Base-by-base conservation (phyloP, 2,797 vertebrate species). In the Danio aesculapii region DNA sequence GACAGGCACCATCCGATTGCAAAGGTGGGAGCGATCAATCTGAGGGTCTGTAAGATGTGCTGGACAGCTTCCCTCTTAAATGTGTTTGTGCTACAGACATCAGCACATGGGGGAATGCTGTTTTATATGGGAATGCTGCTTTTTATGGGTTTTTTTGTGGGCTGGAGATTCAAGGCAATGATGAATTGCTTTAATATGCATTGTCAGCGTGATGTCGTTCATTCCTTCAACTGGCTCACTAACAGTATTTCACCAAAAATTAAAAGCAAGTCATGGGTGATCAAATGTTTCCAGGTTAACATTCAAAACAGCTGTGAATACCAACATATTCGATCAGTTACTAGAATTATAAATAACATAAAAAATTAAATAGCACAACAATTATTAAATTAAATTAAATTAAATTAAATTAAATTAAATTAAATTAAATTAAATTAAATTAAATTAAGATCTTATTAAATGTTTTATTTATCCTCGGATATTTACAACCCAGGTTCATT, bases 1-100 rank as follows among this genome's bases (percentile, higher is more conserved):
- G 50, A 10, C 16, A 76, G 50, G 47, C 19, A 64, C 77, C 74
- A 41, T 75, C 77, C 70, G 39, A 86, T 86, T 82, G 59, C 12
- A 53, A 80, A 86, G 50, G 85, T 44, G 83, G 63, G 79, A 81
- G 16, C 77, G 83, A 89, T 88, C 84, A 84, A 88, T 75, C 72
- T 74, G 50, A 76, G 64, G 64, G 17, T 62, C 43, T 66, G 57
- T 46, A n/a, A 75, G 14, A 73, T 1, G 55, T 6, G 66, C 0
- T 62, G 59, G 66, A 75, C 75, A 39, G 55, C 49, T 41, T 64
- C 68, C 47, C 41, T 57, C 49, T 21, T 46, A 73, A 82, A 81
- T 76, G 44, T 62, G 71, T 66, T 69, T 19, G 41, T 66, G 61
- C 57, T 79, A 66, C 30, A 30, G 59, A 57, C 16, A 59, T 7